Conservation (phyloP, 1,140 invertebrate species). For the Heterodera schachtii region DNA sequence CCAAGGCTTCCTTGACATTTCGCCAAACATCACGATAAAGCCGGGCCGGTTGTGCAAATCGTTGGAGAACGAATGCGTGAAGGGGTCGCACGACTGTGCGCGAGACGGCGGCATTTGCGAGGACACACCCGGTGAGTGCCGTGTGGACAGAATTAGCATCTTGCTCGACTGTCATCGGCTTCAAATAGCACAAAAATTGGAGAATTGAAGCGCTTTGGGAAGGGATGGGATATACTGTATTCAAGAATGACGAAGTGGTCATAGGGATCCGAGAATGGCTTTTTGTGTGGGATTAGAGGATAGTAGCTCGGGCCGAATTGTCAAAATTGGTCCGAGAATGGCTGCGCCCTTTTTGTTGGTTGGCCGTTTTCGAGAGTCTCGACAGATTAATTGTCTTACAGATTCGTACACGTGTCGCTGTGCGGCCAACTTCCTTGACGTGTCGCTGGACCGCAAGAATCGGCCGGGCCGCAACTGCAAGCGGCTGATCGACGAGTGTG, state of each 20-base stretch:
- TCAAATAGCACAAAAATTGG: too few relatives aligned
- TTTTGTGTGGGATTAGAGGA: too few relatives aligned
- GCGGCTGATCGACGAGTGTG: constrained; percentile 49
- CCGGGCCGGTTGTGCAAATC: constrained; percentile 62
- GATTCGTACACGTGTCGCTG: constrained; percentile 59
- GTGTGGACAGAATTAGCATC: background rate
- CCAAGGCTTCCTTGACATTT: constrained; percentile 63
- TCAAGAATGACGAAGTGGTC: too few relatives aligned
- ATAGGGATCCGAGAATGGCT: too few relatives aligned
- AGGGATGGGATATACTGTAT: too few relatives aligned
- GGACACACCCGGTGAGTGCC: constrained; percentile 53
- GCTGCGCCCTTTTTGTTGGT: too few relatives aligned
- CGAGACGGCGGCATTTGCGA: constrained; percentile 64
- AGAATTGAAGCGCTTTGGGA: too few relatives aligned
- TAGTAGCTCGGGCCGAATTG: too few relatives aligned
- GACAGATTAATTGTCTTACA: background rate
- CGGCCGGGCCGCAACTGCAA: constrained; percentile 65
- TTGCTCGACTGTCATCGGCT: too few relatives aligned
- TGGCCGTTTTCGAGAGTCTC: too few relatives aligned
- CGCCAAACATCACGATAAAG: constrained; percentile 58
- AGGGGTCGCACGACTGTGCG: constrained; percentile 62
- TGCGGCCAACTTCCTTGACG: constrained; percentile 62
- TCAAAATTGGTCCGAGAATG: too few relatives aligned
- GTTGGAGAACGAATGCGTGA: constrained; percentile 61
- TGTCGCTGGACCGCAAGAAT: constrained; percentile 57